Evolutionary conservation across 2,113 vertebrate species (phyloP).

Genomic region (Macaca nemestrina): DNA sequence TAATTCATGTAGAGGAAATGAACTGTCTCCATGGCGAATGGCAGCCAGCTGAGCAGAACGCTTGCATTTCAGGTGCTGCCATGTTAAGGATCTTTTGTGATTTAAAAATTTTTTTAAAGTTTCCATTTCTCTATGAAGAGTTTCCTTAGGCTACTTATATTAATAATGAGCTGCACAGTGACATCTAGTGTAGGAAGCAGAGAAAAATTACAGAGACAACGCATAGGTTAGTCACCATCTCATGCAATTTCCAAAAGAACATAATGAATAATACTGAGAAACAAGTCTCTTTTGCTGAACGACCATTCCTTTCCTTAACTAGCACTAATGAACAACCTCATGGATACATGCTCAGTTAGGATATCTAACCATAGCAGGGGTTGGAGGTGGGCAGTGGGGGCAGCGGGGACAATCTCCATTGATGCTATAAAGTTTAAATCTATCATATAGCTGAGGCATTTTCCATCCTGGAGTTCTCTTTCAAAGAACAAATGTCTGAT

Average conservation of each 20-base stretch:
- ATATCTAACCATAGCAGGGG: not conserved
- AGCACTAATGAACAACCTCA: not conserved
- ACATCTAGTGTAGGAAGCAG: constrained; percentile 75
- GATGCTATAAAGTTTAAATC: not conserved
- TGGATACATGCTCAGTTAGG: rapidly evolving
- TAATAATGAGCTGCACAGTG: constrained; percentile 58
- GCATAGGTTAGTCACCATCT: not conserved
- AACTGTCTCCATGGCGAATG: not conserved
- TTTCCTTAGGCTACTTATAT: constrained; percentile 16
- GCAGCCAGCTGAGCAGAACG: not conserved
- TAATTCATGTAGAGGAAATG: not conserved
- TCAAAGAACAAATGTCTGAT: not conserved
- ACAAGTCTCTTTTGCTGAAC: not conserved
- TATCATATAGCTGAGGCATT: not conserved
- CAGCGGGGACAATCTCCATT: not conserved
- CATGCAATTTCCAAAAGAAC: not conserved
- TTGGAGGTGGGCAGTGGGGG: not conserved
- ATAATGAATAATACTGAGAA: not conserved
- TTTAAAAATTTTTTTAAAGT: not conserved
- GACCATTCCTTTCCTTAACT: not conserved
- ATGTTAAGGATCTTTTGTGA: constrained; percentile 36
- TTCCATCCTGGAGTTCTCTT: not conserved
- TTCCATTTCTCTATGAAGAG: not conserved
- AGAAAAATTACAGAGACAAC: not conserved
- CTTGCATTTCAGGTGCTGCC: constrained; percentile 51